These are phyloP conservation scores for Eudorcas thomsonii DNA, from an alignment of 2,113 vertebrate genomes.

Conservation along the genomic window DNA sequence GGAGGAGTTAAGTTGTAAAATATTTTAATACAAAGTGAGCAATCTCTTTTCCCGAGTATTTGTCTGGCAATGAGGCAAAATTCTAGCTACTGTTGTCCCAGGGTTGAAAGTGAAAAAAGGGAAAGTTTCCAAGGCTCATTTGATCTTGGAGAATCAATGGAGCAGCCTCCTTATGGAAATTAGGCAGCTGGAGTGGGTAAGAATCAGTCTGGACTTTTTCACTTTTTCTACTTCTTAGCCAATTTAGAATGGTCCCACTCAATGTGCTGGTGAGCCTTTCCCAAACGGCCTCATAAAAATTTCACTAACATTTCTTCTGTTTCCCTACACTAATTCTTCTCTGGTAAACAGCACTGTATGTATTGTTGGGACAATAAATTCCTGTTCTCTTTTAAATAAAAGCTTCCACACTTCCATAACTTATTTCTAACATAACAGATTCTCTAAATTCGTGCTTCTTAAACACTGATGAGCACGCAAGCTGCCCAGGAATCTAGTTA, in stretches of 20 bases:
- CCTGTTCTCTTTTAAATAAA: conserved; percentile 1
- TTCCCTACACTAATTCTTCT: conserved; percentile 38
- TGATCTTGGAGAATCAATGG: conserved; percentile 35
- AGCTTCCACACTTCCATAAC: not conserved
- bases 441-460: not conserved
- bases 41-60: conserved; percentile 33
- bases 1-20: conserved; percentile 62
- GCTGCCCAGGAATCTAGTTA: not conserved
- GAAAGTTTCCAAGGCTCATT: conserved; percentile 14
- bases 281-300: conserved; percentile 27
- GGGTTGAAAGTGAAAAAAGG: not conserved
- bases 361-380: not conserved
- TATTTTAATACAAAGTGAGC: conserved; percentile 57
- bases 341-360: not conserved
- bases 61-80: conserved; percentile 34
- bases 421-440: not conserved
- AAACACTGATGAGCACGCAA: not conserved
- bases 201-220: conserved; percentile 22
- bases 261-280: conserved; percentile 1
- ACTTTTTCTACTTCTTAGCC: conserved; percentile 34
- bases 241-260: conserved; percentile 26
- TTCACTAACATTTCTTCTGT: conserved; percentile 33
- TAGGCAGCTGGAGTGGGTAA: conserved; percentile 26
- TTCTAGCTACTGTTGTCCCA: not conserved
- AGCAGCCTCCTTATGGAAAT: conserved; percentile 34